These are phyloP conservation scores for Cecidostiba fungosa DNA, from an alignment of 2,888 invertebrate genomes.

Conservation along the genomic window DNA sequence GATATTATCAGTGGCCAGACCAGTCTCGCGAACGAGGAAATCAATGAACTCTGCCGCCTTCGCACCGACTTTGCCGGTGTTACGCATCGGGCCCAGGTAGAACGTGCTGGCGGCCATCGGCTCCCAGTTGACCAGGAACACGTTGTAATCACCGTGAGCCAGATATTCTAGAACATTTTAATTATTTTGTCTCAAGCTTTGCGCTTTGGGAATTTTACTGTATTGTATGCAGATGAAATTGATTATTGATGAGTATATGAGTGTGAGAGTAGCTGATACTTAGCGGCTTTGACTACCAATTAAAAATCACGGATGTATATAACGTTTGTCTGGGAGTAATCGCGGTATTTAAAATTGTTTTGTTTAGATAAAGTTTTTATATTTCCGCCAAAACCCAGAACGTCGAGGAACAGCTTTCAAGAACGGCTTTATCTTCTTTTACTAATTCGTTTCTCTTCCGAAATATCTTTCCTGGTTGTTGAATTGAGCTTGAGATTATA, in stretches of 20 bases:
- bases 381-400: background rate
- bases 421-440: background rate
- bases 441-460: background rate
- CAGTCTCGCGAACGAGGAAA: conserved; percentile 75
- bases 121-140: conserved; percentile 81
- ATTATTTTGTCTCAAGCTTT: background rate
- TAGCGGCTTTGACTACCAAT: background rate
- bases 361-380: background rate
- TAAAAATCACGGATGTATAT: background rate
- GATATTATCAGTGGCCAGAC: conserved; percentile 73
- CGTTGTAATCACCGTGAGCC: conserved; percentile 77
- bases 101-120: conserved; percentile 79
- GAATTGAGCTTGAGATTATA: background rate
- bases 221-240: background rate
- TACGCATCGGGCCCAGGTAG: conserved; percentile 78
- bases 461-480: background rate
- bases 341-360: background rate
- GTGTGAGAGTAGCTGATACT: background rate
- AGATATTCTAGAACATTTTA: conserved; percentile 74
- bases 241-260: background rate
- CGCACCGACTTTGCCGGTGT: conserved; percentile 79
- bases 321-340: background rate
- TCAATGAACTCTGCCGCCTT: conserved; percentile 78
- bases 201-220: background rate
- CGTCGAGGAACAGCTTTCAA: background rate